Evolutionary conservation across 2,113 vertebrate genomes (phyloP).

Genomic region (Sorex fumeus): DNA sequence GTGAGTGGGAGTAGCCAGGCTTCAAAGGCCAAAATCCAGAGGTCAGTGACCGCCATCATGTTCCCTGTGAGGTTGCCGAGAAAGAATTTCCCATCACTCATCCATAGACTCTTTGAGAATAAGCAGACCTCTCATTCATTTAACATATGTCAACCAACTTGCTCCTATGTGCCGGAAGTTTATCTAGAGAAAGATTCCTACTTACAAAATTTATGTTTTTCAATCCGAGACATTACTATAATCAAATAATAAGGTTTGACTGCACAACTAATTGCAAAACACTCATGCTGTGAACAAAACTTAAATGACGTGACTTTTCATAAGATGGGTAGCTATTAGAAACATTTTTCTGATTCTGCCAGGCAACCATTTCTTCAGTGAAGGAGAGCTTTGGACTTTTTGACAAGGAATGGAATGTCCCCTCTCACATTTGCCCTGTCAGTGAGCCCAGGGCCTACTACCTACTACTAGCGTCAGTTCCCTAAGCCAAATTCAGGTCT

Average conservation of each 20-base stretch:
- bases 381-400: neutral
- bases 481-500: neutral
- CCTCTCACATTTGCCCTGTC: neutral
- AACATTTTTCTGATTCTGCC: neutral
- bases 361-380: neutral
- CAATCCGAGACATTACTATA: neutral
- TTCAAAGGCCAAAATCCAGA: neutral
- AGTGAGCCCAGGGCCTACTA: neutral
- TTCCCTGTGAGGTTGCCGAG: neutral
- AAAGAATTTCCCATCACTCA: neutral
- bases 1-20: neutral
- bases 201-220: neutral
- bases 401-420: neutral
- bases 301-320: neutral
- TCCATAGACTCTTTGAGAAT: neutral
- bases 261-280: neutral
- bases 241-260: neutral
- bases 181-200: neutral
- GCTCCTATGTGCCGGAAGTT: neutral
- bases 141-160: neutral
- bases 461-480: neutral
- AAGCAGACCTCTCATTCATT: neutral
- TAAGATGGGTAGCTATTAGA: neutral
- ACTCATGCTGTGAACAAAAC: neutral
- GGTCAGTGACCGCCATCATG: neutral